Percentiles rank a stretch among this genome's conserved stretches.
These are phyloP conservation scores for Typhlichthys eigenmanni DNA, from an alignment of 2,797 vertebrate species.

Conservation along the genomic window DNA sequence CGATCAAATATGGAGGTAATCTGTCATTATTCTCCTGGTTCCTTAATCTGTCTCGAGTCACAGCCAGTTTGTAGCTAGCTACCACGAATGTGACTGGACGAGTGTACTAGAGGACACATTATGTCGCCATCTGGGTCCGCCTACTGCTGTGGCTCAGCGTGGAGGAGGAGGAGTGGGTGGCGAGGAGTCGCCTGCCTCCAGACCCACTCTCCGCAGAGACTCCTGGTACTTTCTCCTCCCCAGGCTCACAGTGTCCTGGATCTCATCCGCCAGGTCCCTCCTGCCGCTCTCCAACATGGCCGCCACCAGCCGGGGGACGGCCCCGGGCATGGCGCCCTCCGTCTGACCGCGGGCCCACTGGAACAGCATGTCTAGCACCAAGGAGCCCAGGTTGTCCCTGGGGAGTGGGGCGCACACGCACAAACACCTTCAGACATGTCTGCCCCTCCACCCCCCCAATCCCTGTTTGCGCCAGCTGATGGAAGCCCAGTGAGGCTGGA, in stretches of 20 bases:
- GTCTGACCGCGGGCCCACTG: constrained; percentile 86
- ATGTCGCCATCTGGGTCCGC: constrained; percentile 57
- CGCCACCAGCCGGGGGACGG: constrained; percentile 73
- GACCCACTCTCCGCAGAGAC: constrained; percentile 85
- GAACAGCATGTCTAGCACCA: constrained; percentile 92
- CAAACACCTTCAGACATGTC: not conserved
- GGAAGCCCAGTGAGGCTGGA: too few relatives aligned
- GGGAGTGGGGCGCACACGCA: constrained; percentile 9
- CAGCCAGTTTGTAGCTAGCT: constrained; percentile 7
- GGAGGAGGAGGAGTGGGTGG: not conserved
- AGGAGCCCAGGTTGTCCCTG: constrained; percentile 85
- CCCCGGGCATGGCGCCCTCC: constrained; percentile 69
- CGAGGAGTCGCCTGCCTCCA: constrained; percentile 70
- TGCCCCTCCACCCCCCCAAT: too few relatives aligned
- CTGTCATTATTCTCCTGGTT: constrained; percentile 5
- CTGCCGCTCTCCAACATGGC: constrained; percentile 87
- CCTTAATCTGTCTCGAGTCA: constrained; percentile 14
- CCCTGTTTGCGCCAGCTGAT: too few relatives aligned
- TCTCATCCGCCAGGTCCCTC: constrained; percentile 89
- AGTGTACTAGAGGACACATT: constrained; percentile 41
- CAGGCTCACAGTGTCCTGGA: constrained; percentile 83
- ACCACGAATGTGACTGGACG: constrained; percentile 6
- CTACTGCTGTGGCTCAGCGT: constrained; percentile 52
- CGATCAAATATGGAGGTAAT: not conserved
- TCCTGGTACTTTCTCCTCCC: constrained; percentile 87